Evolutionary conservation across 2,113 vertebrate genomes (phyloP).

Genomic region (Azemiops feae): DNA sequence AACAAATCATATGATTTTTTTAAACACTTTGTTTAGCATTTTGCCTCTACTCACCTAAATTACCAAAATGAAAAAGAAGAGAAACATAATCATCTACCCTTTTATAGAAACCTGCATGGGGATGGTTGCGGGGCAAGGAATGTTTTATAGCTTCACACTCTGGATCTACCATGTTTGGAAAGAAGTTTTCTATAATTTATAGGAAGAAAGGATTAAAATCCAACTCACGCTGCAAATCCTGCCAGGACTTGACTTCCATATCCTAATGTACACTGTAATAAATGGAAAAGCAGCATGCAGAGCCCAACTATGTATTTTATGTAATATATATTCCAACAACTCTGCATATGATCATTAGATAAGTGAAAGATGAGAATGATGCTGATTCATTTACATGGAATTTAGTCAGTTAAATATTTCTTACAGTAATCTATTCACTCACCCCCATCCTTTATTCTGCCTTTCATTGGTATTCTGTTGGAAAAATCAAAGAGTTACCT

Average conservation of each 20-base stretch:
- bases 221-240: not conserved
- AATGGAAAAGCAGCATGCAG: not conserved
- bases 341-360: not conserved
- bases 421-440: not conserved
- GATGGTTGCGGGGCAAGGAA: not conserved
- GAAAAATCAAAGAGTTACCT: not conserved
- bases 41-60: not conserved
- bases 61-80: not conserved
- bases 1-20: not conserved
- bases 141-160: not conserved
- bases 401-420: not conserved
- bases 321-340: not conserved
- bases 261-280: not conserved
- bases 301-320: not conserved
- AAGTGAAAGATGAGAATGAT: not conserved
- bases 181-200: not conserved
- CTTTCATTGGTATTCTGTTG: not conserved
- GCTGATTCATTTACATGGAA: not conserved
- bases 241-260: not conserved
- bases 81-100: not conserved
- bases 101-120: not conserved
- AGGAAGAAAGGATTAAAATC: not conserved
- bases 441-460: not conserved
- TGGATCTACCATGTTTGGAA: not conserved
- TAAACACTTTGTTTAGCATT: not conserved